Evolutionary conservation across 1,140 invertebrate species (phyloP), one percentile per base, ranked within the genome.

Genomic region (Neodiprion lecontei): DNA sequence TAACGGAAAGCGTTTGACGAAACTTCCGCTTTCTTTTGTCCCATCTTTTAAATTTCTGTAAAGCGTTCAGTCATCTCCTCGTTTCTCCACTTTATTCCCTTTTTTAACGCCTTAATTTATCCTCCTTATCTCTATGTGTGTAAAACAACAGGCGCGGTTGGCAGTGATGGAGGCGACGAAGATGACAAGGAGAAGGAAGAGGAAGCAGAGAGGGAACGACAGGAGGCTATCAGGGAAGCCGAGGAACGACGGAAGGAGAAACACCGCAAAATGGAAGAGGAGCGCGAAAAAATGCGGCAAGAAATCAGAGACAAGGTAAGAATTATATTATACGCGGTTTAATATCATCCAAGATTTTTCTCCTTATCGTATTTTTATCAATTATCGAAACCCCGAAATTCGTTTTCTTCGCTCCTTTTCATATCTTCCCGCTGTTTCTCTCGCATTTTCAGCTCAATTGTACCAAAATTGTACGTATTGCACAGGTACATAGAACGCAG

Each of bases 191-290:
- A 97, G 89, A 96, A 96, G 91, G 95, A 96, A 89, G 96, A 97
- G 86, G 96, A 97, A 88, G 96, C 96, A 80, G 97, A 98, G 91
- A 94, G 96, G 82, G 97, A 98, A 88, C 92, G 97, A 82, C 93
- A 95, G 88, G 96, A 98, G 88, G 96, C 96, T 81, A 96, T 98
- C 88, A 91, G 93, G 81, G 96, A 98, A 87, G 96, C 96, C 72
- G 97, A 99, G 88, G 97, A 98, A 79, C 91, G 96, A 82, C 91
- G 97, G 83, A 98, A 97, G 91, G 97, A 99, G 89, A 99, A 98
- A 86, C 97, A 99, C 89, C 92, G 97, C 81, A 98, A 98, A 90
- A 98, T 99, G 96, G 98, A 99, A 88, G 97, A 97, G 82, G 97
- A 99, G 88, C 91, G 98, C 79, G 97, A 99, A 89, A 97, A 97